Conservation (phyloP, 2,888 invertebrate genomes). For the Aporophyla nigra region DNA sequence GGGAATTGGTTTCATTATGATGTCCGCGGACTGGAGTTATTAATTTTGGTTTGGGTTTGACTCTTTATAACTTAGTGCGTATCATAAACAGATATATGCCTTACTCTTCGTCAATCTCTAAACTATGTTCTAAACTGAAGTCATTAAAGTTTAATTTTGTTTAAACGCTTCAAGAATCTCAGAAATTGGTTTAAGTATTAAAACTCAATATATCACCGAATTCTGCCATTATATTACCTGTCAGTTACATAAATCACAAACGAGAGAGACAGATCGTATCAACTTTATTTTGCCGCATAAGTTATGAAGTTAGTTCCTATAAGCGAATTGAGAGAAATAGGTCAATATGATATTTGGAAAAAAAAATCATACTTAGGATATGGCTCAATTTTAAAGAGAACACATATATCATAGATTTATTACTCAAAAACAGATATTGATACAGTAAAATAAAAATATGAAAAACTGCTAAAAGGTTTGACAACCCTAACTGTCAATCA, state of each 20-base stretch:
- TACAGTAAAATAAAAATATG: fast-evolving
- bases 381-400: neutral
- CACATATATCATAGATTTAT: neutral
- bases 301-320: constrained; percentile 28
- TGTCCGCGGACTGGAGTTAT: constrained; percentile 27
- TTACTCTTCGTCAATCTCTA: neutral
- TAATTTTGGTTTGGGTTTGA: constrained; percentile 29
- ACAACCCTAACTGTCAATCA: constrained; percentile 48
- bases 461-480: constrained; percentile 4
- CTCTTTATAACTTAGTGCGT: neutral
- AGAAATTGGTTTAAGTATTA: neutral
- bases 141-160: neutral
- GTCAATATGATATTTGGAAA: constrained; percentile 38
- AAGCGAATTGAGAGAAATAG: constrained; percentile 38
- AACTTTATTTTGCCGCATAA: constrained; percentile 42
- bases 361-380: neutral
- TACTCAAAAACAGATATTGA: neutral
- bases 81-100: neutral
- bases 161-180: neutral
- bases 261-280: constrained; percentile 36
- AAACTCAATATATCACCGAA: constrained; percentile 7
- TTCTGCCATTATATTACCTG: constrained; percentile 31
- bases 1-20: constrained; percentile 44
- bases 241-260: constrained; percentile 32
- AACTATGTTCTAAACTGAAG: neutral